Evolutionary conservation across 2,113 vertebrate species (phyloP), one percentile per base, ranked within the genome.

Genomic region (Dendropsophus ebraccatus): DNA sequence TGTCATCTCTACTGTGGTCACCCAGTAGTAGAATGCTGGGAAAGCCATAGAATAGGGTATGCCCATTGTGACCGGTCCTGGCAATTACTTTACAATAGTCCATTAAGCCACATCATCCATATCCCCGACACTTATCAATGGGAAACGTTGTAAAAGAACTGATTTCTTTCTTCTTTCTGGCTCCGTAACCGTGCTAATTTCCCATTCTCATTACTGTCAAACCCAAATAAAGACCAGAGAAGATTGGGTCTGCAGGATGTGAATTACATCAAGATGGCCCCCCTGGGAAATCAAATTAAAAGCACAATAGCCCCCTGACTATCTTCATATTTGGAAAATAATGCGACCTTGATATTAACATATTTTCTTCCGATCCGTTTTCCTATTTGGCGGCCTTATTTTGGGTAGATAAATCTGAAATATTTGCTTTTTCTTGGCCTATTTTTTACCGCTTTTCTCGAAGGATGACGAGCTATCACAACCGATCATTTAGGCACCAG

Each of bases 401-500:
- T 83, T 37, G 16, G 72, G 28, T 56, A 5, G 25, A 72, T 73
- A 25, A 70, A 35, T 35, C 28, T 83, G 21, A 83, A 54, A 49
- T 28, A 50, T 62, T 17, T 41, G 11, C 21, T 23, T 78, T 32
- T 75, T 75, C 35, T 73, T 37, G 10, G 35, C 52, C 41, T 35
- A 47, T 28, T 70, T 74, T 75, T 16, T 78, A 23, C 12, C 30
- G 41, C 28, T 76, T 84, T 84, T 49, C 37, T 54, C 14, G 41
- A 17, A 30, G 78, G 37, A 88, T 87, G 88, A 85, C 87, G 89
- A 74, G 69, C 83, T 74, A 89, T 83, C 85, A 32, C 81, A 90
- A 90, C 90, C 90, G 86, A 90, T 58, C 88, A 88, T 87, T 69
- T 84, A 84, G 88, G 89, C 72, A 82, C 73, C 87, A 81, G 81